These are phyloP conservation scores for Hyposmocoma kahamanoa DNA, from an alignment of 1,140 invertebrate genomes.

Conservation along the genomic window DNA sequence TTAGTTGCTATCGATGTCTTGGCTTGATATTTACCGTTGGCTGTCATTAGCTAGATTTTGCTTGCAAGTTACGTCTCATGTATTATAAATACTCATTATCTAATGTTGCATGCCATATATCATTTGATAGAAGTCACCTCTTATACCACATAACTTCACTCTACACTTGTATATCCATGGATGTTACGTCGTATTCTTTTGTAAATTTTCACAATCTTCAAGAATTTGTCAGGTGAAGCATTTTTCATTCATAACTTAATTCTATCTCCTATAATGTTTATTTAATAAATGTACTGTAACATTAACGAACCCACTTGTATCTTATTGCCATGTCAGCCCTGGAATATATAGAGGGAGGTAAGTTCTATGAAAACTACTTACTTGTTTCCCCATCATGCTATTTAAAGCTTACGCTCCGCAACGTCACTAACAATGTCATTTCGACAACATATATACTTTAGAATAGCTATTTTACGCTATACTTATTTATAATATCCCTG, in stretches of 20 bases:
- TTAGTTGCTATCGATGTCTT: background rate
- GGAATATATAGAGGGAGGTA: slow-evolving; percentile 53
- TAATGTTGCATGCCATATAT: too few species aligned
- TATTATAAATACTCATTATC: too few species aligned
- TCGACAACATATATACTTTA: too few species aligned
- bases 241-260: slow-evolving; percentile 18
- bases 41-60: slow-evolving; percentile 31
- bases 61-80: slow-evolving; percentile 35
- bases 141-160: slow-evolving; percentile 43
- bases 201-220: slow-evolving; percentile 49
- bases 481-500: too few species aligned
- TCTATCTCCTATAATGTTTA: background rate
- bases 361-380: slow-evolving; percentile 48
- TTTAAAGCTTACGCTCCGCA: slow-evolving; percentile 26
- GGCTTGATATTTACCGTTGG: slow-evolving; percentile 4
- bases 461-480: too few species aligned
- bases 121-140: slow-evolving; percentile 57
- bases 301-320: background rate
- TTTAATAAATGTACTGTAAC: slow-evolving; percentile 16
- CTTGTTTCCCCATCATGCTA: slow-evolving; percentile 16
- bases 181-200: slow-evolving; percentile 41
- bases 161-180: slow-evolving; percentile 48
- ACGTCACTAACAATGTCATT: slow-evolving; percentile 25
- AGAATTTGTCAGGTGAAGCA: slow-evolving; percentile 62
- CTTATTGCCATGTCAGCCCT: slow-evolving; percentile 15